These are phyloP conservation scores for Crotalus helleri DNA, from an alignment of 2,113 vertebrate genomes.

Conservation along the genomic window DNA sequence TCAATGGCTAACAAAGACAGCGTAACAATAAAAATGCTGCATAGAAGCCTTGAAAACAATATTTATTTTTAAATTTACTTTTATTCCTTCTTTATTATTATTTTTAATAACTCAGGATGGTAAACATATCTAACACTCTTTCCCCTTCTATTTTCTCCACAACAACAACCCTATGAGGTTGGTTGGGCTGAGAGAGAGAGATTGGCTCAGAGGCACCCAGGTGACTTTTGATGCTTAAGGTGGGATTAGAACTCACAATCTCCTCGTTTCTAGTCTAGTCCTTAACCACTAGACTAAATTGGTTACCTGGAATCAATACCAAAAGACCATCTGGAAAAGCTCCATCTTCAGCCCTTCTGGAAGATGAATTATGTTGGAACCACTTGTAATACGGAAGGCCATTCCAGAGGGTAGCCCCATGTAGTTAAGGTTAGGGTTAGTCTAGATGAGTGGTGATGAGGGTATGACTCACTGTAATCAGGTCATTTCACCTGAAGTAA, in stretches of 20 bases:
- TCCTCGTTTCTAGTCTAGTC: background rate
- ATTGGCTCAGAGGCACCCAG: background rate
- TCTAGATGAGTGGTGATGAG: background rate
- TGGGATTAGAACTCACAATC: background rate
- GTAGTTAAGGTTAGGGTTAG: background rate
- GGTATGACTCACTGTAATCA: background rate
- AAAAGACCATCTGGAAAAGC: background rate
- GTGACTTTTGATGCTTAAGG: background rate
- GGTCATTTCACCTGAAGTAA: background rate
- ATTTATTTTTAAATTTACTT: background rate
- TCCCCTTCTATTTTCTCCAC: background rate
- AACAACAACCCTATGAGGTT: background rate
- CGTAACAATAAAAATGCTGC: background rate
- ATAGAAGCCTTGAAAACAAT: background rate
- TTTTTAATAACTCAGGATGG: background rate
- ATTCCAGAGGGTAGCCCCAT: background rate
- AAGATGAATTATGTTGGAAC: background rate
- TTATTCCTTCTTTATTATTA: background rate
- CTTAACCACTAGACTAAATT: background rate
- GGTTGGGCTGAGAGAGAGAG: background rate
- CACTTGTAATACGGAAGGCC: background rate
- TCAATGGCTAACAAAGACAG: background rate
- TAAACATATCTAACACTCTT: background rate
- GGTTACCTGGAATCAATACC: background rate
- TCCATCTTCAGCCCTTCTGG: background rate